These are phyloP conservation scores for Pseudochromis fuscus DNA, from an alignment of 2,797 vertebrate genomes.

Conservation along the genomic window DNA sequence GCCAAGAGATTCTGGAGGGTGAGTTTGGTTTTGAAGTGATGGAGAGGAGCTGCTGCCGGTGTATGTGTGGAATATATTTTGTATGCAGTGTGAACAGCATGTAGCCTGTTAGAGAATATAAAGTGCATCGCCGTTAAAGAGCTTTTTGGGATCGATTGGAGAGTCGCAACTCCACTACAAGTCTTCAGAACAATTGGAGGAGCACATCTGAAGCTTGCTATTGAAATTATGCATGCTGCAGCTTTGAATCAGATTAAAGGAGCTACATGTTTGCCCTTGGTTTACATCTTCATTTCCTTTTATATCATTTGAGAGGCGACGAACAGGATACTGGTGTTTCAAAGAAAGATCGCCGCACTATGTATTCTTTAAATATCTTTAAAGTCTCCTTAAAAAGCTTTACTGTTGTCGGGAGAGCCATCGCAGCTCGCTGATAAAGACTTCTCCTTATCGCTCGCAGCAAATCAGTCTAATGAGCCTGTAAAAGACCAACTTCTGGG, in stretches of 20 bases:
- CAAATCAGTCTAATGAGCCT: conserved; percentile 57
- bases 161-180: neutral
- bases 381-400: conserved; percentile 34
- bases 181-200: conserved; percentile 10
- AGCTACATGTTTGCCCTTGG: neutral
- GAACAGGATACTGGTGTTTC: conserved; percentile 14
- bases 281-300: conserved; percentile 5
- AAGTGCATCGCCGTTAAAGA: conserved; percentile 32
- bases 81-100: conserved; percentile 20
- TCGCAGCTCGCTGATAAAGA: conserved; percentile 40
- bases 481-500: conserved; percentile 40
- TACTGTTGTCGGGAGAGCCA: conserved; percentile 9
- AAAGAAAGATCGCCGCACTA: conserved; percentile 23
- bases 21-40: conserved; percentile 72
- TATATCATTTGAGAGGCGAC: neutral
- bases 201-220: neutral
- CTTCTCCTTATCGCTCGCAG: conserved; percentile 45
- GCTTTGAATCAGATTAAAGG: conserved; percentile 6
- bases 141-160: conserved; percentile 19
- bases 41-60: conserved; percentile 1
- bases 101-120: conserved; percentile 28
- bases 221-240: neutral
- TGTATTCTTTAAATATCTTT: conserved; percentile 34
- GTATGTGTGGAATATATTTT: conserved; percentile 13
- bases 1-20: conserved; percentile 93